These are phyloP conservation scores for Colossoma macropomum DNA, from an alignment of 2,113 vertebrate species.

Conservation along the genomic window DNA sequence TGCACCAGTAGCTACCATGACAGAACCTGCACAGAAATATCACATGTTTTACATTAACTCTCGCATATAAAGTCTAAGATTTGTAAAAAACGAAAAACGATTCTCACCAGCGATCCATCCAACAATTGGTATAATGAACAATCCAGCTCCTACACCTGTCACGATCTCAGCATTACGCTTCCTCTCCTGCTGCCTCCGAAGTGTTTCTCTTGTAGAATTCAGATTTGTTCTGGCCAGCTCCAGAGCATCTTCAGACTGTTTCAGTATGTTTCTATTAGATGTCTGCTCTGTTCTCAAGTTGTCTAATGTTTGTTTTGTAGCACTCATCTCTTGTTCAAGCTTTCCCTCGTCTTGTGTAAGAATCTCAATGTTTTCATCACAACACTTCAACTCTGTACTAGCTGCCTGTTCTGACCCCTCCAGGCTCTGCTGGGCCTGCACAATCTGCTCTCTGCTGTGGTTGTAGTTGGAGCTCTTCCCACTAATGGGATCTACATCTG, in stretches of 20 bases:
- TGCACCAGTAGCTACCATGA: not conserved
- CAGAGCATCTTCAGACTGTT: not conserved
- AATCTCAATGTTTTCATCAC: conserved; percentile 22
- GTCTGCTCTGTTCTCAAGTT: not conserved
- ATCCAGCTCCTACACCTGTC: not conserved
- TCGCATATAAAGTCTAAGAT: too few relatives aligned
- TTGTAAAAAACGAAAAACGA: too few relatives aligned
- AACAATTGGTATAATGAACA: not conserved
- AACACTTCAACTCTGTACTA: not conserved
- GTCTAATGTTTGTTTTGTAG: not conserved
- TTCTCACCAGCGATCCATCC: conserved; percentile 32
- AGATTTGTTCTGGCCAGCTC: not conserved
- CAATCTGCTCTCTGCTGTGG: conserved; percentile 33
- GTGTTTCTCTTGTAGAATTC: not conserved
- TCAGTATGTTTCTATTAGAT: not conserved
- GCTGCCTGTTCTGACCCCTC: not conserved
- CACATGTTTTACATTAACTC: not conserved
- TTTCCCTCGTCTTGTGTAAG: not conserved
- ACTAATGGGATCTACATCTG: conserved; percentile 8
- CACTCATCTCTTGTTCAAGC: not conserved
- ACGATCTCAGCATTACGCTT: not conserved
- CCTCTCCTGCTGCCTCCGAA: not conserved
- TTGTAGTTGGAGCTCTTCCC: not conserved
- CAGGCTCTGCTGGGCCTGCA: not conserved
- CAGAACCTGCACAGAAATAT: not conserved